Percentiles rank a stretch among this genome's conserved stretches.
Conservation (phyloP, 35 echinoderm and acorn worm species). For the Lytechinus pictus region DNA sequence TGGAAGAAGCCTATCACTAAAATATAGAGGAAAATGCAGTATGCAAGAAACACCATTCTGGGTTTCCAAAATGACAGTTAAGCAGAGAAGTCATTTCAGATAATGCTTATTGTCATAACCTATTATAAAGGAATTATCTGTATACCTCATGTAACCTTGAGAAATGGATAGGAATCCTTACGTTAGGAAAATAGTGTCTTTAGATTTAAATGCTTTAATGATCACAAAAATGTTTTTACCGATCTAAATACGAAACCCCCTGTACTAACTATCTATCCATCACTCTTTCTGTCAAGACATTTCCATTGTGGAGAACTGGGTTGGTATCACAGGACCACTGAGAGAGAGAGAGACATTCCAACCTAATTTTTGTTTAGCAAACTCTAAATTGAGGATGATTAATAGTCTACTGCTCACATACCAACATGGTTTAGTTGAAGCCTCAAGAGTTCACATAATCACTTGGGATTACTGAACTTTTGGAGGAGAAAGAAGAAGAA, state of each 20-base stretch:
- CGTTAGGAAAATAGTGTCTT: not conserved
- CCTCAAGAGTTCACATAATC: not conserved
- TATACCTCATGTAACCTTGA: not conserved
- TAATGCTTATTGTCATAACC: no score
- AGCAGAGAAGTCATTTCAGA: no score
- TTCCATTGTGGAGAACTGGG: not conserved
- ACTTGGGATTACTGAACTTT: not conserved
- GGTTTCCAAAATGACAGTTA: no score
- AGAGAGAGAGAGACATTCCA: not conserved
- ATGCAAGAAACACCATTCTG: no score
- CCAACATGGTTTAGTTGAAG: not conserved
- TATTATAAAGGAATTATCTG: no score
- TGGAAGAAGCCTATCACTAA: no score
- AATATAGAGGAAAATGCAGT: no score
- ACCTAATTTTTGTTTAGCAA: not conserved
- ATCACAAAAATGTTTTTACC: not conserved
- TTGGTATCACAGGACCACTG: not conserved
- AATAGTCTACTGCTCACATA: not conserved
- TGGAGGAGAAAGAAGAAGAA: not conserved
- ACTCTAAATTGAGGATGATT: not conserved
- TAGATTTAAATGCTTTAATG: not conserved
- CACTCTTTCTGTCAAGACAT: not conserved
- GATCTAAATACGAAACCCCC: not conserved
- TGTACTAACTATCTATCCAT: not conserved
- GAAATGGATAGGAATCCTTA: not conserved